These are phyloP conservation scores for Schrankia costaestrigalis DNA, from an alignment of 2,888 invertebrate genomes.

Conservation along the genomic window DNA sequence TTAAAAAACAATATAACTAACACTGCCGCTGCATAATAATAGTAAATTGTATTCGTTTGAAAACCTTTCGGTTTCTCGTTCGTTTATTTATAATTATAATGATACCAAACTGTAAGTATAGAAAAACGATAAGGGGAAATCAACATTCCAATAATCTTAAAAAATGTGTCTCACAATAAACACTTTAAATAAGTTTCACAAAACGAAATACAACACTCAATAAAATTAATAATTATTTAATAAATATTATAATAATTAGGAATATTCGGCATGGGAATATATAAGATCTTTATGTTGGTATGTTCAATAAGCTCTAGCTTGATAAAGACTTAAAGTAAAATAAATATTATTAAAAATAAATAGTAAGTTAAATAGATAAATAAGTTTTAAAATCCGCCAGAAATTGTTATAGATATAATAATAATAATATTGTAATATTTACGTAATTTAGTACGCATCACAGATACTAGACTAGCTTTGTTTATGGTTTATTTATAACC, in stretches of 20 bases:
- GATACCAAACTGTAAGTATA: conserved; percentile 46
- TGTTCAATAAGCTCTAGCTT: conserved; percentile 22
- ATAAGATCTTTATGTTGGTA: conserved; percentile 14
- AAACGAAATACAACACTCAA: conserved; percentile 13
- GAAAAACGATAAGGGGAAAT: conserved; percentile 38
- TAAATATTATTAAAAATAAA: conserved; percentile 6
- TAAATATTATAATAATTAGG: conserved; percentile 6
- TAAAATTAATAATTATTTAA: too few relatives aligned
- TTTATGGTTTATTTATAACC: conserved; percentile 39
- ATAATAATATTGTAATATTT: too few relatives aligned
- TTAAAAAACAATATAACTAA: conserved; percentile 28
- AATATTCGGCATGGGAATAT: conserved; percentile 10
- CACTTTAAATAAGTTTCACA: conserved; percentile 13
- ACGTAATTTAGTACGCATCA: conserved; percentile 39
- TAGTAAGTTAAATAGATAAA: conserved; percentile 13
- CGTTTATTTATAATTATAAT: conserved; percentile 51
- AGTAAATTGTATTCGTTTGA: conserved; percentile 16
- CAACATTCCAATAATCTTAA: conserved; percentile 48
- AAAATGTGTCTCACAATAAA: conserved; percentile 15
- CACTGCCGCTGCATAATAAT: conserved; percentile 28
- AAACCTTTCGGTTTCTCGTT: conserved; percentile 44
- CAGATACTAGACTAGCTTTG: conserved; percentile 26
- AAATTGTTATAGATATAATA: conserved; percentile 23
- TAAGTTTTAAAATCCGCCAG: conserved; percentile 14
- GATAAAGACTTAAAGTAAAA: conserved; percentile 15